Conservation (phyloP, 2,888 invertebrate genomes). For the Steinernema carpocapsae region DNA sequence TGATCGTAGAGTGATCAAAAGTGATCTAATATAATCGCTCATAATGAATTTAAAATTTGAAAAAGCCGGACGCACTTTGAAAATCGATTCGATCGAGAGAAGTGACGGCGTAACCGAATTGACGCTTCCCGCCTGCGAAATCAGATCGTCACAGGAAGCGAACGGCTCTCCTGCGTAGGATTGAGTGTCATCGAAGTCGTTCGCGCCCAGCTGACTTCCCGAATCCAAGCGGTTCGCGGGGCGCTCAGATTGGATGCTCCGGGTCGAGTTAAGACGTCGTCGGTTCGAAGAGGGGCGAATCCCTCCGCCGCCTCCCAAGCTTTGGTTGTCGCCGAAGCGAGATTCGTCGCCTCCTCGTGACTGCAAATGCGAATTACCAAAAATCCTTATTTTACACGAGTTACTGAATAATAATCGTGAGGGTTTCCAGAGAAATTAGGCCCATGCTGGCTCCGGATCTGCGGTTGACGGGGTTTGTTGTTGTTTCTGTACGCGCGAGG, state of each 20-base stretch:
- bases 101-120: background rate
- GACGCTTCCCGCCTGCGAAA: slow-evolving; percentile 29
- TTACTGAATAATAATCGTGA: slow-evolving; percentile 20
- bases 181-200: slow-evolving; percentile 30
- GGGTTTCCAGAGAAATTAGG: background rate
- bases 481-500: background rate
- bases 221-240: background rate
- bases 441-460: slow-evolving; percentile 12
- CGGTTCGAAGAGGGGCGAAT: background rate
- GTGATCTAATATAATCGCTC: too few relatives aligned
- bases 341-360: background rate
- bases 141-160: slow-evolving; percentile 22
- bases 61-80: too few relatives aligned
- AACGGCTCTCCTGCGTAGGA: slow-evolving; percentile 19
- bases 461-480: background rate
- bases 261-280: slow-evolving; percentile 15
- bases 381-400: background rate
- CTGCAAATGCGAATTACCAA: background rate
- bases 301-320: background rate
- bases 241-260: slow-evolving; percentile 29
- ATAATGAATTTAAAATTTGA: too few relatives aligned
- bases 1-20: too few relatives aligned
- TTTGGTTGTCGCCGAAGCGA: slow-evolving; percentile 5
- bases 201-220: background rate
- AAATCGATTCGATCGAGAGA: slow-evolving; percentile 20